Evolutionary conservation across 2,113 vertebrate genomes (phyloP), one percentile per base, ranked within the genome.

Genomic region (Erythrocercus mccallii): DNA sequence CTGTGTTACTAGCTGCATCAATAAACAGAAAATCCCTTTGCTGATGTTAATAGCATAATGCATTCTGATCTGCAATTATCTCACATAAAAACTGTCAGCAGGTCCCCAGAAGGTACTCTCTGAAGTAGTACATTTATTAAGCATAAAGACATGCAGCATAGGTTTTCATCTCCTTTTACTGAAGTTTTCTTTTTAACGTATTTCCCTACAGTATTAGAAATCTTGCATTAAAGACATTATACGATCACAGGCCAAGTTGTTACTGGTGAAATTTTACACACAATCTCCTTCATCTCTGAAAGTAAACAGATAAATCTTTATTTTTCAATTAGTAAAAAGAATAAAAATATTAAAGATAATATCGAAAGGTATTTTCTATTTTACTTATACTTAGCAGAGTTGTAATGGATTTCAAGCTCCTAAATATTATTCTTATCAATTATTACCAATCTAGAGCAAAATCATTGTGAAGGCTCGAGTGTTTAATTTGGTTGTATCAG

Each of bases 291-390:
- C 42, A 80, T 68, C 44, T 90, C 37, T 64, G 23, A n/a, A 33
- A 76, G 28, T 7, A 78, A 90, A 69, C 27, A 91, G 54, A 60
- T 56, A 90, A 94, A 92, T 82, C 16, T 93, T 65, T 68, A 42
- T 61, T 93, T 74, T 94, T 88, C 69, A 95, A 92, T 71, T 93
- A 91, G 57, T 21, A 66, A 91, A 96, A 78, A 87, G 79, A 84
- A n/a, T 19, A 42, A 24, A 85, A 28, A 10, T 71, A 81, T 95
- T 86, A 78, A 93, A 96, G 15, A 89, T 40, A 87, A 83, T 66
- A 28, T 77, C 68, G 92, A 80, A 89, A 93, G 19, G 33, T 15
- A 37, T 51, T 69, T 78, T 89, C 42, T 53, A n/a, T 60, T 71
- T 89, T 86, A 50, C 33, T 87, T 81, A 61, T 84, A 90, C 83